Base-by-base conservation (phyloP, 2,113 vertebrate species). In the Candoia aspera region DNA sequence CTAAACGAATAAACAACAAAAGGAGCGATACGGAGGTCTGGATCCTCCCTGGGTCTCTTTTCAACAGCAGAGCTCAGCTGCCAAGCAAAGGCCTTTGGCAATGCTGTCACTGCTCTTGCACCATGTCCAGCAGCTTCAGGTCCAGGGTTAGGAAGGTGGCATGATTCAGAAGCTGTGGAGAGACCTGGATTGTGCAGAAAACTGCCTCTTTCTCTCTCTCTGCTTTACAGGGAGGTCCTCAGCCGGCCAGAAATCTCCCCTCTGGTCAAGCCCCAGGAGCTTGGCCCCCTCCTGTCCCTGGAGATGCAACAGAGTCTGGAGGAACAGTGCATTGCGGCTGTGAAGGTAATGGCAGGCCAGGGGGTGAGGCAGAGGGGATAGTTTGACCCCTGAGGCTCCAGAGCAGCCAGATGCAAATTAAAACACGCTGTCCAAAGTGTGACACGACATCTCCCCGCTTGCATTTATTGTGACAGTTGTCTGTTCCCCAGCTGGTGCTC, bases 201-300 rank as follows among this genome's bases (percentile, higher is more conserved):
- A 73, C n/a, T 17, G 64, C 79, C 4, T 23, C 8, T 46, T 0
- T 15, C 37, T 53, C 29, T 11, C 19, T 6, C 2, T 9, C 23
- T 86, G 1, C 37, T 11, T 5, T 0, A 0, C 84, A 98, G 98
- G 90, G 97, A 98, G 92, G 95, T 98, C 90, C 92, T 98, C 57
- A 96, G 97, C 37, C 94, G 97, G 93, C 96, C 96, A 2, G 97
- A 98, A 46, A 87, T 98, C 49, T 95, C 97, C 0, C 94, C 97
- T 0, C 92, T 97, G 91, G 96, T 97, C 88, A 92, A 89, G 58
- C 91, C 73, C 0, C 95, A 95, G 46, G 97, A 96, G 0, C 90
- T 97, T 84, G 97, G 97, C 0, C 96, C 97, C 0, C 96, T 97
- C 8, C 95, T 98, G 87, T 95, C 97, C 0, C 88, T 94, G 0